Evolutionary conservation across 2,797 vertebrate genomes (phyloP).

Genomic region (Urosaurus nigricauda): DNA sequence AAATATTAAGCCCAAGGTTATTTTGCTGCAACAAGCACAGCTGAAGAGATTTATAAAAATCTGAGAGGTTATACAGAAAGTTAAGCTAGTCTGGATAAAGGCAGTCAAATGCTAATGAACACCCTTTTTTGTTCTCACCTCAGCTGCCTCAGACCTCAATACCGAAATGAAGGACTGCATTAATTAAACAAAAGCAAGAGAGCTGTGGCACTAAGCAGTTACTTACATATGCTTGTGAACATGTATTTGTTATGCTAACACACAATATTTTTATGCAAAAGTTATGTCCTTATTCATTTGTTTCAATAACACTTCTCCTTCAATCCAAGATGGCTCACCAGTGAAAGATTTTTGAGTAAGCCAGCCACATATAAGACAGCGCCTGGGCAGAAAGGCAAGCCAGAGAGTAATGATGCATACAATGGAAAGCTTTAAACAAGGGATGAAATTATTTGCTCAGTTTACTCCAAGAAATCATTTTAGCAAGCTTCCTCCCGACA

Average conservation of each 20-base stretch:
- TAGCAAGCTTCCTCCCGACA: no score
- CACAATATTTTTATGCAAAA: background rate
- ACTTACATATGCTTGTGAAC: background rate
- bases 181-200: constrained; percentile 2
- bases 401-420: no score
- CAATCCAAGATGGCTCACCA: background rate
- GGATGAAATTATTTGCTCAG: no score
- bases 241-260: background rate
- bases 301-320: background rate
- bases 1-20: constrained; percentile 54
- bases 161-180: background rate
- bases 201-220: background rate
- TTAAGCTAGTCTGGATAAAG: background rate
- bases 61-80: background rate
- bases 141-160: background rate
- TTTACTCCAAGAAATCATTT: no score
- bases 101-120: background rate
- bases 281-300: background rate
- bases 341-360: no score
- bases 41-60: background rate
- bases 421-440: no score
- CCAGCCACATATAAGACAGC: no score
- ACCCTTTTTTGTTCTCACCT: background rate
- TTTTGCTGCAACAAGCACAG: background rate
- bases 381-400: no score